Evolutionary conservation across 2,113 vertebrate genomes (phyloP).

Genomic region (Orientallactaga bullata): DNA sequence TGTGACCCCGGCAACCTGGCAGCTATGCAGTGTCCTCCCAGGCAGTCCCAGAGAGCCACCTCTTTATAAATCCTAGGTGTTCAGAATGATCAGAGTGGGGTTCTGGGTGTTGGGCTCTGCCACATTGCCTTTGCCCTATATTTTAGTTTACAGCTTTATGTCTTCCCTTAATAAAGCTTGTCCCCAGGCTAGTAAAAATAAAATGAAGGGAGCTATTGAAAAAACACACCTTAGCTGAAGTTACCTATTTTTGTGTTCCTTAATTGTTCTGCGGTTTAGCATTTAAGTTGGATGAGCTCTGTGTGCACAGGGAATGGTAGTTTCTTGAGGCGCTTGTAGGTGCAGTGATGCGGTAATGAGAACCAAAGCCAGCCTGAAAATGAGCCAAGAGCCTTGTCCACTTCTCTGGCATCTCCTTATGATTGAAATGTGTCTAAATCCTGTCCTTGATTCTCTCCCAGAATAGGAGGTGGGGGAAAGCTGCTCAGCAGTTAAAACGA

Average conservation of each 20-base stretch:
- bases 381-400: not conserved
- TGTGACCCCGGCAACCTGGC: not conserved
- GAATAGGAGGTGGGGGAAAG: not conserved
- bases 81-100: not conserved
- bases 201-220: conserved; percentile 51
- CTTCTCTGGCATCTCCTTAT: not conserved
- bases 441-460: not conserved
- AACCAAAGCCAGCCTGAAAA: not conserved
- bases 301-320: not conserved
- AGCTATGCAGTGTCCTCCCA: not conserved
- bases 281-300: not conserved
- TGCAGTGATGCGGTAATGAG: no score
- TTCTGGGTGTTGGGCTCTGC: not conserved
- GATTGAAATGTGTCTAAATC: not conserved
- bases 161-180: conserved; percentile 57
- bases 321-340: not conserved
- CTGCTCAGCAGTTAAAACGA: not conserved
- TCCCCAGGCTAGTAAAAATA: not conserved
- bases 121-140: not conserved
- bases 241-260: conserved; percentile 32
- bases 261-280: conserved; percentile 45
- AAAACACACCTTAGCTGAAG: not conserved
- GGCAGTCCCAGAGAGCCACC: not conserved
- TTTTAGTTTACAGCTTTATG: not conserved
- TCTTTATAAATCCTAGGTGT: not conserved